These are phyloP conservation scores for Cylas formicarius DNA, from an alignment of 1,140 invertebrate genomes.

Conservation along the genomic window DNA sequence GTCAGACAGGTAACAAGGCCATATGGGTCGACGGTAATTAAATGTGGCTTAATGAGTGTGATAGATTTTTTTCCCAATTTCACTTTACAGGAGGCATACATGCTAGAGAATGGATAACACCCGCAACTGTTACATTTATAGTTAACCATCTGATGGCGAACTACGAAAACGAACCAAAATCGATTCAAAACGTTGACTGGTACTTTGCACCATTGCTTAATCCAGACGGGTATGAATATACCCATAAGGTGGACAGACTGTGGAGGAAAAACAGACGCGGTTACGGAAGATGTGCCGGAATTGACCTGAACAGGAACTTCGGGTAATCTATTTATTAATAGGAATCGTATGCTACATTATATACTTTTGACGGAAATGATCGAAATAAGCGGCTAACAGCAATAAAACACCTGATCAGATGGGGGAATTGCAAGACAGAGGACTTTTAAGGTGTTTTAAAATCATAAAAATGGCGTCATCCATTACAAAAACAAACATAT, in stretches of 20 bases:
- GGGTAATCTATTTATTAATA: no score
- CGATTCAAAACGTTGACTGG: slow-evolving; percentile 75
- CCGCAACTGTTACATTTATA: slow-evolving; percentile 76
- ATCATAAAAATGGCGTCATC: no score
- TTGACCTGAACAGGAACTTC: slow-evolving; percentile 79
- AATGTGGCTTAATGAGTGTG: background rate
- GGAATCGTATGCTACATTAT: no score
- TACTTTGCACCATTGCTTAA: slow-evolving; percentile 74
- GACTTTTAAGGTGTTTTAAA: no score
- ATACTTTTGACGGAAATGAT: no score
- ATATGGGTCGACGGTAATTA: slow-evolving; percentile 52
- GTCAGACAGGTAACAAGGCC: slow-evolving; percentile 51
- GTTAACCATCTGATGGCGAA: slow-evolving; percentile 72
- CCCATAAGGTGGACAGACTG: slow-evolving; percentile 63
- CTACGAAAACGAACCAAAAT: slow-evolving; percentile 55
- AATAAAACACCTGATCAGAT: no score
- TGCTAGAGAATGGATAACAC: slow-evolving; percentile 87
- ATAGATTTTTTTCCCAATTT: background rate
- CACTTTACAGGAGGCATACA: slow-evolving; percentile 62
- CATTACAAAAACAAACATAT: no score
- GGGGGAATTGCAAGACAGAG: no score
- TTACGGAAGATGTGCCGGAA: slow-evolving; percentile 57
- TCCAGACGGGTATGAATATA: slow-evolving; percentile 84
- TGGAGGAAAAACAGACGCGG: slow-evolving; percentile 76
- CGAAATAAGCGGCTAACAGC: no score